Percentiles rank a stretch among this genome's conserved stretches.
These are phyloP conservation scores for Channa argus DNA, from an alignment of 2,113 vertebrate species.

Conservation along the genomic window DNA sequence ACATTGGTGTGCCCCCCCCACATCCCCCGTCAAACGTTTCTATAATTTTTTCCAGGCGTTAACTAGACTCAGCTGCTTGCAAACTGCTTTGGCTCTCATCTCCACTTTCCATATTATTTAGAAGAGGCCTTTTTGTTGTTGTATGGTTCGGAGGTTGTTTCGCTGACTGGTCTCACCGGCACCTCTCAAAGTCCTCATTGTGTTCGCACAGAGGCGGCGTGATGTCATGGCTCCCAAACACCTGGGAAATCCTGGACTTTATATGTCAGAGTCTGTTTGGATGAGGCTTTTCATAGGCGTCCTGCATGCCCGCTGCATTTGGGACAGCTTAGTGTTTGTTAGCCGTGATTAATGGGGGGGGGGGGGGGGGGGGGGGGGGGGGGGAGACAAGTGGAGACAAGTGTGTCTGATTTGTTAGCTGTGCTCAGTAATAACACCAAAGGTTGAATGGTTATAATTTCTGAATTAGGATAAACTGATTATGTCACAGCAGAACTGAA, in stretches of 20 bases:
- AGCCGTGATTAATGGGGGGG: slow-evolving; percentile 64
- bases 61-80: slow-evolving; percentile 82
- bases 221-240: slow-evolving; percentile 88
- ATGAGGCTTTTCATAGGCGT: slow-evolving; percentile 45
- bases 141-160: slow-evolving; percentile 62
- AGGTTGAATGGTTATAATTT: slow-evolving; percentile 13
- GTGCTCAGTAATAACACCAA: slow-evolving; percentile 14
- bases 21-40: slow-evolving; percentile 46
- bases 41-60: slow-evolving; percentile 85
- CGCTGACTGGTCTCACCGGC: slow-evolving; percentile 60
- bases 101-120: slow-evolving; percentile 76
- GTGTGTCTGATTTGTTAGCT: slow-evolving; percentile 26
- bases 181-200: slow-evolving; percentile 87
- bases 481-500: background rate
- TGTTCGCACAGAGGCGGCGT: slow-evolving; percentile 68
- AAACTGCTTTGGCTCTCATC: slow-evolving; percentile 81
- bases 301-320: slow-evolving; percentile 29
- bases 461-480: slow-evolving; percentile 17
- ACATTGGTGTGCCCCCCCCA: slow-evolving; percentile 41
- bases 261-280: slow-evolving; percentile 65
- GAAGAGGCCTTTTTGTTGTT: slow-evolving; percentile 72
- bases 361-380: no score
- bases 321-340: slow-evolving; percentile 54
- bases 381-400: no score
- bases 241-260: slow-evolving; percentile 73